Percentiles rank a stretch among this genome's conserved stretches.
Evolutionary conservation across 1,140 invertebrate genomes (phyloP).

Genomic region (Tetraneura akinire): DNA sequence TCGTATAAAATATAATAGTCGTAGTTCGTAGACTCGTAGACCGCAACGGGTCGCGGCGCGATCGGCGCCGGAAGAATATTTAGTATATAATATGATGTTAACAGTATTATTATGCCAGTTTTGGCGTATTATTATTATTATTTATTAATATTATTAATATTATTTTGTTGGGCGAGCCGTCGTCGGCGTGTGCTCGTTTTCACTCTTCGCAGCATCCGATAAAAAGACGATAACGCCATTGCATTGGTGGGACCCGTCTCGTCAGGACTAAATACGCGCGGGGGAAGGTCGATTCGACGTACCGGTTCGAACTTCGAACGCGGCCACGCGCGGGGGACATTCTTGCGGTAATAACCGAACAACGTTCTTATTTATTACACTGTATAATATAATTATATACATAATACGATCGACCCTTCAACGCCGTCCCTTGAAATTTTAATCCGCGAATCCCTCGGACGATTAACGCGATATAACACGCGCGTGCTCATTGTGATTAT

Average conservation of each 20-base stretch:
- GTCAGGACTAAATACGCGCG: background rate
- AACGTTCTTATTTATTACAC: background rate
- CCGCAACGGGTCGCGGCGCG: background rate
- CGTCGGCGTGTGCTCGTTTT: slow-evolving; percentile 24
- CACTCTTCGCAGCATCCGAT: slow-evolving; percentile 24
- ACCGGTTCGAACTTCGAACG: slow-evolving; percentile 30
- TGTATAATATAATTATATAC: too few relatives aligned
- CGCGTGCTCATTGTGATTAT: too few relatives aligned
- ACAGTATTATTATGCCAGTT: background rate
- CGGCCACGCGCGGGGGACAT: background rate
- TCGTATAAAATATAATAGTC: too few relatives aligned
- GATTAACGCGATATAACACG: too few relatives aligned
- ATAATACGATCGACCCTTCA: background rate
- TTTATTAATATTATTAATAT: too few relatives aligned
- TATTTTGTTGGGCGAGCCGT: too few relatives aligned
- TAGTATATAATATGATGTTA: background rate
- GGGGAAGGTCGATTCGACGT: slow-evolving; percentile 18
- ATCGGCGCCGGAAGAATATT: slow-evolving; percentile 29
- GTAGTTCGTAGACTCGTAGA: too few relatives aligned
- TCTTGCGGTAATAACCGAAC: background rate
- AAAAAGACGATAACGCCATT: too few relatives aligned
- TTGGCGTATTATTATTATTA: too few relatives aligned
- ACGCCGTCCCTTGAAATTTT: too few relatives aligned
- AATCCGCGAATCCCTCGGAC: too few relatives aligned
- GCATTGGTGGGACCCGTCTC: background rate